Base-by-base conservation (phyloP, 2,113 vertebrate genomes). In the Microtus montanus region DNA sequence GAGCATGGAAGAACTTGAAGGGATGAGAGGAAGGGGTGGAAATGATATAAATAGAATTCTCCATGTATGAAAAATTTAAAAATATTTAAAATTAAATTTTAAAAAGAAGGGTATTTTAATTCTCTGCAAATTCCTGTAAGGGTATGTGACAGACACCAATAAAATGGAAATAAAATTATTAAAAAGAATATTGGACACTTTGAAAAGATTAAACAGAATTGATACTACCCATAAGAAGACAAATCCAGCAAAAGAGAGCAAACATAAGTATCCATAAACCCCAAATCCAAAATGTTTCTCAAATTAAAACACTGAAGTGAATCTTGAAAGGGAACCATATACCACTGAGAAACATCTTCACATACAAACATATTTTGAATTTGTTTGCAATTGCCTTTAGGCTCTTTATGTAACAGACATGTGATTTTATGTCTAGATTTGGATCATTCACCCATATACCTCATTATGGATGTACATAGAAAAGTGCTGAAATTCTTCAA, bases 151-250 rank as follows among this genome's bases (percentile, higher is more conserved):
- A 90, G 8, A 84, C 54, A 79, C 52, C 8, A 90, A 58, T 30
- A 49, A 89, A 92, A 82, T 30, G 63, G 22, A 75, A 75, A 80
- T 35, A 88, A 90, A 88, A 44, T 71, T 19, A 89, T 12, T 38
- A 54, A 15, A 47, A 28, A 49, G 41, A 54, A 90, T 84, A 73
- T 15, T 71, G 49, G 22, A 8, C 44, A 79, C 66, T 89, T 91
- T 85, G 66, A 89, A 93, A 87, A 73, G 41, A 70, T 79, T 47
- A 89, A 68, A 79, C 61, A 84, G 90, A 90, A 89, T 47, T 38
- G 28, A 74, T 47, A 77, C 1, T 52, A 38, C 9, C 6, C 30
- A 47, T 78, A 66, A 61, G 52, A 95, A 73, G 52, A 44, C 17
- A 35, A 80, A 85, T 91, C 14, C 70, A 83, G 24, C 61, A 78